Evolutionary conservation across 2,113 vertebrate species (phyloP).

Genomic region (Martes martes): DNA sequence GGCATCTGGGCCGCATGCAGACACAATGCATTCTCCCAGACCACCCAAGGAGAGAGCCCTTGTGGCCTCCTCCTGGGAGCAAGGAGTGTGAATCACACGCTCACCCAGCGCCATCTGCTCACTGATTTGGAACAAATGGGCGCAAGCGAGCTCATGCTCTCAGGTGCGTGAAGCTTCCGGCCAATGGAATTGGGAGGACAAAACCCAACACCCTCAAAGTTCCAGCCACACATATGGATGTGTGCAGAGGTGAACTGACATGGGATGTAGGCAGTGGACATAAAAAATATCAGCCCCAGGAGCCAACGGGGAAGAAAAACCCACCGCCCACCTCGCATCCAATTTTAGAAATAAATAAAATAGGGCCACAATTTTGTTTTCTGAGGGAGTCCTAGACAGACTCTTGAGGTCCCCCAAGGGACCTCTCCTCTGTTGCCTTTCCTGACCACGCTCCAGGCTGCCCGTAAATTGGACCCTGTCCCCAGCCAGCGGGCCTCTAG

Average conservation of each 20-base stretch:
- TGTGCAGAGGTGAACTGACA: neutral
- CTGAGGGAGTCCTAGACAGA: neutral
- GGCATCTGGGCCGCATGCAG: conserved; percentile 22
- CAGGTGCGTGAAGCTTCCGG: neutral
- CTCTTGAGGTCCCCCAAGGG: neutral
- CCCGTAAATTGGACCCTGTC: conserved; percentile 59
- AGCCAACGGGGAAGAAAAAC: neutral
- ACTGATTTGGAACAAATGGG: conserved; percentile 56
- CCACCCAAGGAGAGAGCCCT: conserved; percentile 58
- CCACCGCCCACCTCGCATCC: neutral
- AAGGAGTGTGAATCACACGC: neutral
- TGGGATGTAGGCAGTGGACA: neutral
- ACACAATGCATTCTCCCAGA: conserved; percentile 27
- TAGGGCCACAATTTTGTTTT: neutral
- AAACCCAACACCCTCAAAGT: neutral
- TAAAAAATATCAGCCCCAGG: neutral
- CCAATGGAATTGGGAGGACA: neutral
- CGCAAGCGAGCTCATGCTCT: neutral
- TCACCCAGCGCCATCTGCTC: neutral
- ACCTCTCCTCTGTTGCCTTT: conserved; percentile 47
- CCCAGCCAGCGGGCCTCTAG: neutral
- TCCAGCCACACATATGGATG: neutral
- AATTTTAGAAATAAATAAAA: conserved; percentile 12
- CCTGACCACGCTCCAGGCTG: conserved; percentile 41
- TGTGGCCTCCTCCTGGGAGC: neutral